Evolutionary conservation across 1,140 invertebrate genomes (phyloP).

Genomic region (Scylla paramamosain): DNA sequence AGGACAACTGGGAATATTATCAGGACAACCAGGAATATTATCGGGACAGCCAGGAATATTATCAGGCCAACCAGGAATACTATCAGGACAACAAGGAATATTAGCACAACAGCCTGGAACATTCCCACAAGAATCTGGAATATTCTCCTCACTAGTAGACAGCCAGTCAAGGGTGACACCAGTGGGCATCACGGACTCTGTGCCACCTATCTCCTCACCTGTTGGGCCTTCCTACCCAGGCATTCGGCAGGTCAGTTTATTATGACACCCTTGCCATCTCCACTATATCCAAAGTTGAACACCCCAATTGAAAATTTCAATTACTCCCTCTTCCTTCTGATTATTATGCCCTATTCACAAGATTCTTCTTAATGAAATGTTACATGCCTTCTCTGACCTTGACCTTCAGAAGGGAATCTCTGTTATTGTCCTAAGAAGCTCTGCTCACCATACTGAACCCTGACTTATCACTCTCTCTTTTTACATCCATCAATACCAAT

Average conservation of each 20-base stretch:
- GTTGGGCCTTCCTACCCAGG: not conserved
- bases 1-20: not conserved
- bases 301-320: too few relatives aligned
- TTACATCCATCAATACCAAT: too few relatives aligned
- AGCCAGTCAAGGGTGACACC: not conserved
- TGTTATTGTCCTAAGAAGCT: too few relatives aligned
- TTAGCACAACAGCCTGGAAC: not conserved
- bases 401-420: too few relatives aligned
- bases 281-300: too few relatives aligned
- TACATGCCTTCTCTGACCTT: too few relatives aligned
- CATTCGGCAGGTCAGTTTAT: not conserved
- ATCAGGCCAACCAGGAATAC: not conserved
- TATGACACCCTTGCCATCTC: too few relatives aligned
- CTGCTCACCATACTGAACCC: too few relatives aligned
- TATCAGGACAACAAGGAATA: not conserved
- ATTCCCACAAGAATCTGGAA: not conserved
- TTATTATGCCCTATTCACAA: too few relatives aligned
- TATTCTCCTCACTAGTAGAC: not conserved
- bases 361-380: too few relatives aligned
- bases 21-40: not conserved
- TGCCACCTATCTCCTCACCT: not conserved
- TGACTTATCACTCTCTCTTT: too few relatives aligned
- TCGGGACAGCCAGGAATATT: not conserved
- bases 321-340: too few relatives aligned
- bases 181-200: not conserved